Conservation (phyloP, 2,113 vertebrate genomes). For the Atractosteus spatula region DNA sequence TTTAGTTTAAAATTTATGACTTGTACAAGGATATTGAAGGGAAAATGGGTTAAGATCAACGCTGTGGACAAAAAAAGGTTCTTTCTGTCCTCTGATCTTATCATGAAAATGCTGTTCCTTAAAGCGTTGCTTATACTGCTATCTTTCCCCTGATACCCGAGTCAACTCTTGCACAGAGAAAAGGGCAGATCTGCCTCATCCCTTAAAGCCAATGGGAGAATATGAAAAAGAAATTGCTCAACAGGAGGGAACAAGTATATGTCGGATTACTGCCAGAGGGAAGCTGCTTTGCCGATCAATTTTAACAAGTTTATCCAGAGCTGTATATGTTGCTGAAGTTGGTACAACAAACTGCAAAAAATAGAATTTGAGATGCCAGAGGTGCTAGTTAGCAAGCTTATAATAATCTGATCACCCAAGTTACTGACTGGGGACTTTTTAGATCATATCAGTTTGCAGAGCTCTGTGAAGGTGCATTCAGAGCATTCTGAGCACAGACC, state of each 20-base stretch:
- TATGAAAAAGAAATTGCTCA: slow-evolving; percentile 3
- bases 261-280: not conserved
- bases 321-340: not conserved
- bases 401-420: not conserved
- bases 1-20: no score
- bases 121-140: not conserved
- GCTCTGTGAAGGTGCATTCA: no score
- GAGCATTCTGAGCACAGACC: not conserved
- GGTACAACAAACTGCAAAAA: not conserved
- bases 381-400: no score
- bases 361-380: not conserved
- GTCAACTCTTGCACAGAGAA: not conserved
- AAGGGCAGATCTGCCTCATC: not conserved
- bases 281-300: not conserved
- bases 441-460: not conserved
- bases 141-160: not conserved
- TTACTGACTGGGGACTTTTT: not conserved
- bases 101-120: not conserved
- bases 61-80: not conserved
- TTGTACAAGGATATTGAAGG: no score
- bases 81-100: not conserved
- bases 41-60: no score
- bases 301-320: not conserved
- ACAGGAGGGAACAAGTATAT: not conserved
- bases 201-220: not conserved